Evolutionary conservation across 2,113 vertebrate genomes (phyloP), one percentile per base, ranked within the genome.

Genomic region (Proteles cristata): DNA sequence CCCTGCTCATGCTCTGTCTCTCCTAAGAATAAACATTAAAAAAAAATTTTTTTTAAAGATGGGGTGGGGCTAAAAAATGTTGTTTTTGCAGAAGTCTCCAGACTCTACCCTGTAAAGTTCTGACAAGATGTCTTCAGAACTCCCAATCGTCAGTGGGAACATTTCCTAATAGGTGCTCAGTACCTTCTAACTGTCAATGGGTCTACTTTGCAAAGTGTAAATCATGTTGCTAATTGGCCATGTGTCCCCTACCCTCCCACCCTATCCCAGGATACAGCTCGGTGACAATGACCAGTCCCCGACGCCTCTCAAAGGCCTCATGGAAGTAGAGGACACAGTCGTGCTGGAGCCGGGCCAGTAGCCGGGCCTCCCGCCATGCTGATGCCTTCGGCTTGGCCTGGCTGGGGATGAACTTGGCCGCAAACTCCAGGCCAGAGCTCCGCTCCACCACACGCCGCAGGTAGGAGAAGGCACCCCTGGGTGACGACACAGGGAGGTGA

Each of bases 391-490:
- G 99, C 97, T 99, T 99, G 31, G 99, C 99, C n/a, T 99, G 99
- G 16, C 99, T 99, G 0, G 99, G 99, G 95, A 99, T 99, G 50
- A 99, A 99, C 98, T 99, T 99, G 68, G 99, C 99, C 0, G 99
- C 99, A 1, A 99, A 99, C 94, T 99, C 99, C 91, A 98, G 98
- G 48, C 98, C 99, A 4, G 98, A 99, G 12, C 98, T 99, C 90
- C 99, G 99, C 97, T 99, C 99, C 4, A 99, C 99, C 90, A 99
- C 99, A 3, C 99, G 99, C 97, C 99, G 99, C 76, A 99, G 98
- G n/a, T 99, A 99, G n/a, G 99, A 99, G 98, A 99, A 99, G 17
- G 99, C 99, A 2, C 99, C 99, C 98, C 99, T 99, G 98, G 33
- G 96, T 76, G 43, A 58, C 68, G n/a, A 58, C 3, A 45, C 23